Conservation (phyloP, 1,140 invertebrate genomes). For the Thrips palmi region DNA sequence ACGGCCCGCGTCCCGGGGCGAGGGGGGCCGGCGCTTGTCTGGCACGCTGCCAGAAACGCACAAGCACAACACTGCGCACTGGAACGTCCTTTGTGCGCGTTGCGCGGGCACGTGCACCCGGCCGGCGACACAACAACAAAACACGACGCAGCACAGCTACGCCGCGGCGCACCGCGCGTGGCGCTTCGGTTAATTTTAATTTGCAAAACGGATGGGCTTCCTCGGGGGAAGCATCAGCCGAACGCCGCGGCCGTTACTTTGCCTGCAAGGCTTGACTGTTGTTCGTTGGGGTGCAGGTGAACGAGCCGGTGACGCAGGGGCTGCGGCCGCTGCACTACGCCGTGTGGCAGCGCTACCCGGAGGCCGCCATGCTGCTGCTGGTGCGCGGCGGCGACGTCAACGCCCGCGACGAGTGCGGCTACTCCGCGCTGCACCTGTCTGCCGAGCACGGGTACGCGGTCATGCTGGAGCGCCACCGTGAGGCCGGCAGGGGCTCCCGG, state of each 20-base stretch:
- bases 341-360: slow-evolving; percentile 65
- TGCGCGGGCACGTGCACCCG: too few species aligned
- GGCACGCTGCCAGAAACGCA: slow-evolving; percentile 29
- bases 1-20: too few species aligned
- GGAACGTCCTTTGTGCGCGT: too few species aligned
- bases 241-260: too few species aligned
- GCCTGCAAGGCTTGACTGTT: neutral
- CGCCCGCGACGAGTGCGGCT: slow-evolving; percentile 73
- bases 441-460: slow-evolving; percentile 57
- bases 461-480: slow-evolving; percentile 3
- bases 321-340: slow-evolving; percentile 81
- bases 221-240: too few species aligned
- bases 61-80: too few species aligned
- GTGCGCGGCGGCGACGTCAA: slow-evolving; percentile 66
- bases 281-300: slow-evolving; percentile 40
- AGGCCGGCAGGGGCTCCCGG: too few species aligned
- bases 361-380: slow-evolving; percentile 56
- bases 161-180: neutral
- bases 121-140: too few species aligned
- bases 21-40: too few species aligned
- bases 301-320: slow-evolving; percentile 58
- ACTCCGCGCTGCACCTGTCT: slow-evolving; percentile 71
- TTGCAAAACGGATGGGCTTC: too few species aligned
- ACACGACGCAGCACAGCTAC: too few species aligned
- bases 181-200: too few species aligned